phyloP scores from a whole-genome alignment of 1,140 invertebrate genomes.

The Meloidogyne hapla region DNA sequence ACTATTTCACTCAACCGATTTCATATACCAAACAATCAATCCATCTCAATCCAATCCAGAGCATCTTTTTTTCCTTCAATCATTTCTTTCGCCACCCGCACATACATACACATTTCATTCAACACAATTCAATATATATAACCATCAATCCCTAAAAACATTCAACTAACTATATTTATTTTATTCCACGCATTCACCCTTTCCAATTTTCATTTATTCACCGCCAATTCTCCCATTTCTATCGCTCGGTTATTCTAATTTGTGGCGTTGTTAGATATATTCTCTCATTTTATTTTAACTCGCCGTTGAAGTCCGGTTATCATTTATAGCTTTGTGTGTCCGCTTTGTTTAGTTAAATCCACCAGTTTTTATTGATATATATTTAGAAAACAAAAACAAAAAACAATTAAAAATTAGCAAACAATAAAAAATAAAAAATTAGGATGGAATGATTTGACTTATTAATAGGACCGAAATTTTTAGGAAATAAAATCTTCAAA shows the following conservation, averaged over 20 bases:
- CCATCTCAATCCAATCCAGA: not conserved
- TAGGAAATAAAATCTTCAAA: too few relatives aligned
- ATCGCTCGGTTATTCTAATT: not conserved
- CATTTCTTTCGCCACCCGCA: not conserved
- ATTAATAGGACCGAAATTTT: too few relatives aligned
- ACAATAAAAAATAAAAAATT: too few relatives aligned
- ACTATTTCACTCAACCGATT: not conserved
- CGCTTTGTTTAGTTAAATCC: not conserved
- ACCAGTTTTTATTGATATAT: not conserved
- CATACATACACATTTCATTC: not conserved
- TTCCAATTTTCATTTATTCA: constrained; percentile 3
- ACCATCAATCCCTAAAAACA: not conserved
- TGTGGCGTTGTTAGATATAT: not conserved
- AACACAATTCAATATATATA: too few relatives aligned
- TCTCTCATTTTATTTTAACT: not conserved
- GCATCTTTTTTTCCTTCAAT: not conserved
- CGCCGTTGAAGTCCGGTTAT: not conserved
- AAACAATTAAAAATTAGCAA: too few relatives aligned
- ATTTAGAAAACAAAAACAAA: too few relatives aligned
- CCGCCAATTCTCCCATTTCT: not conserved
- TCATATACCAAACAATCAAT: not conserved
- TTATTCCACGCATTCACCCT: not conserved
- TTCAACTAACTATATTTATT: constrained; percentile 2
- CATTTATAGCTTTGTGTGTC: not conserved
- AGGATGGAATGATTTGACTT: too few relatives aligned